Evolutionary conservation across 1,140 invertebrate genomes (phyloP).

Genomic region (Penaeus vannamei): DNA sequence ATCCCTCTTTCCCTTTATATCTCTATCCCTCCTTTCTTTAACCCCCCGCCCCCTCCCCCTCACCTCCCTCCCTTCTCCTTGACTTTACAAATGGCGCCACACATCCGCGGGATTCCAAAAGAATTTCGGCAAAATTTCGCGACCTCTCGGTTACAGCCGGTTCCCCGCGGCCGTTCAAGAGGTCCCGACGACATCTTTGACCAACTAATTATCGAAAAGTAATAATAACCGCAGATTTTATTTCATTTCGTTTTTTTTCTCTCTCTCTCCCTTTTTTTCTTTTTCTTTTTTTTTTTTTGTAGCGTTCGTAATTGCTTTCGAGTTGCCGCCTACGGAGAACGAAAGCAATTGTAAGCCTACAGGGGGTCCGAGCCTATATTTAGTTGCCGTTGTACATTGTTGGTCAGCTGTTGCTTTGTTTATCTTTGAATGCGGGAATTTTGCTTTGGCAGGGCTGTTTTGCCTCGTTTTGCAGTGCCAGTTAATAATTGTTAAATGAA

Average conservation of each 20-base stretch:
- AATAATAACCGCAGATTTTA: neutral
- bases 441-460: too few relatives aligned
- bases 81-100: neutral
- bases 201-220: neutral
- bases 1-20: neutral
- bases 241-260: neutral
- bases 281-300: neutral
- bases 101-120: neutral
- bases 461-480: too few relatives aligned
- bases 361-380: too few relatives aligned
- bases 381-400: too few relatives aligned
- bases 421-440: too few relatives aligned
- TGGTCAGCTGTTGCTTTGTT: too few relatives aligned
- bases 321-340: too few relatives aligned
- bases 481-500: too few relatives aligned
- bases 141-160: neutral
- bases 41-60: neutral
- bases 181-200: too few relatives aligned
- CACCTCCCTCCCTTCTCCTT: neutral
- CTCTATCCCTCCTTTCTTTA: neutral
- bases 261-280: too few relatives aligned
- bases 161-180: neutral
- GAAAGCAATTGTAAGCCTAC: too few relatives aligned
- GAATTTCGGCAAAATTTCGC: neutral
- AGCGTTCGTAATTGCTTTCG: too few relatives aligned